phyloP scores from a whole-genome alignment of 1,140 invertebrate genomes.

The Heliconius eleuchia region DNA sequence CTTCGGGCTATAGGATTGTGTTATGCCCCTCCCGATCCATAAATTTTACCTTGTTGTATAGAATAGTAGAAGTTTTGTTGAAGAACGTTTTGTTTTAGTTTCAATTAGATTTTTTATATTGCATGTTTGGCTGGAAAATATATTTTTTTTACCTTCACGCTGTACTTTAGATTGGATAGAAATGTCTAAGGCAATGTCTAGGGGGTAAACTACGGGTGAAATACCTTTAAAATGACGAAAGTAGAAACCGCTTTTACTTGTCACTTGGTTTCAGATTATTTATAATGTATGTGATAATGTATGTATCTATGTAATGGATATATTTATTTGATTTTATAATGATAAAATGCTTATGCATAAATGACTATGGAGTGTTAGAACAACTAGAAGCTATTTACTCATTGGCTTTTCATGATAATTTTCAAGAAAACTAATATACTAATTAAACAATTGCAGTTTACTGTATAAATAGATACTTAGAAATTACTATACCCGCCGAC shows the following conservation, averaged over 20 bases:
- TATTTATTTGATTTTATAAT: background rate
- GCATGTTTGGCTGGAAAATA: no score
- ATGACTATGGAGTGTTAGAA: background rate
- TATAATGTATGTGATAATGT: background rate
- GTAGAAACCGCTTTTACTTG: no score
- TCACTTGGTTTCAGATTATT: no score
- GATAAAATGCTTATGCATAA: background rate
- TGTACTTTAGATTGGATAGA: no score
- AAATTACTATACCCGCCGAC: no score
- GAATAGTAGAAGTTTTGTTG: no score
- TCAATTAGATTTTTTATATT: background rate
- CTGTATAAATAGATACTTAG: background rate
- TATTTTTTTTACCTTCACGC: no score
- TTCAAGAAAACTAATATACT: background rate
- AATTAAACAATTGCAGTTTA: background rate
- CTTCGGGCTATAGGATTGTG: conserved; percentile 61
- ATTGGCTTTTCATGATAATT: background rate
- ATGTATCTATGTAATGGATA: background rate
- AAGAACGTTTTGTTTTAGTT: background rate
- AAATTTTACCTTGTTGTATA: background rate
- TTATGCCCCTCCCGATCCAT: conserved; percentile 61
- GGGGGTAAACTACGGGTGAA: no score
- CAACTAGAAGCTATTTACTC: background rate
- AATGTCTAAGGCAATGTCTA: no score
- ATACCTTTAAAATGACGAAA: no score